Conservation (phyloP, 2,888 invertebrate species). For the Penaeus monodon region DNA sequence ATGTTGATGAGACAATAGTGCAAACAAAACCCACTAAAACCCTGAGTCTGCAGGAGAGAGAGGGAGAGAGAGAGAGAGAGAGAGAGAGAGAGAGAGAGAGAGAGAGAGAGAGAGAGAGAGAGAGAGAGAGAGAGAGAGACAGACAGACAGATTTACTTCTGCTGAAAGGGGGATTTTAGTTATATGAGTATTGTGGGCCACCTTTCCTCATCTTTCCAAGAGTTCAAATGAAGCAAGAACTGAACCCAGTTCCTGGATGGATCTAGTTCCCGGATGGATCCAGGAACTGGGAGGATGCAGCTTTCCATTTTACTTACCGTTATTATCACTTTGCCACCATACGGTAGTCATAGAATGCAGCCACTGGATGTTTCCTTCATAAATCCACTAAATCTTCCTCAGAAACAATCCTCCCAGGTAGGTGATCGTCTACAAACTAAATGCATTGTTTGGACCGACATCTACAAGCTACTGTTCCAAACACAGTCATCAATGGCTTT, state of each 20-base stretch:
- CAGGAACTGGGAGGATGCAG: constrained; percentile 28
- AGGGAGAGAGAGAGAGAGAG: too few relatives aligned
- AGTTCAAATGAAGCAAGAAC: constrained; percentile 3
- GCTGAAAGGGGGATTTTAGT: constrained; percentile 16
- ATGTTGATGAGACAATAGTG: too few relatives aligned
- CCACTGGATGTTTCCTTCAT: constrained; percentile 42
- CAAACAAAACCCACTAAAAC: constrained; percentile 20
- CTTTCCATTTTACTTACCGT: constrained; percentile 19
- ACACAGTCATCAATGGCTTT: constrained; percentile 26
- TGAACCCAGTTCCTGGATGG: too few relatives aligned
- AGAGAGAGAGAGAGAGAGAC: too few relatives aligned
- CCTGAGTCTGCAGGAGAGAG: constrained; percentile 6
- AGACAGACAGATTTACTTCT: constrained; percentile 29
- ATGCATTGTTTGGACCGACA: constrained; percentile 28
- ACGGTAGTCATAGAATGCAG: constrained; percentile 35
- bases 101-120: too few relatives aligned
- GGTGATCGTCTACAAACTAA: constrained; percentile 31
- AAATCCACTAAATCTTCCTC: constrained; percentile 7
- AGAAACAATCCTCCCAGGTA: constrained; percentile 11
- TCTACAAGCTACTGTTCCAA: constrained; percentile 34
- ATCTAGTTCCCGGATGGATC: too few relatives aligned
- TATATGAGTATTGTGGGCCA: constrained; percentile 19
- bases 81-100: too few relatives aligned
- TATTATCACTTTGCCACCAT: constrained; percentile 11
- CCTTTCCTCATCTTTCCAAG: constrained; percentile 38